Conservation (phyloP, 2,888 invertebrate species). For the Anthophora plumipes region DNA sequence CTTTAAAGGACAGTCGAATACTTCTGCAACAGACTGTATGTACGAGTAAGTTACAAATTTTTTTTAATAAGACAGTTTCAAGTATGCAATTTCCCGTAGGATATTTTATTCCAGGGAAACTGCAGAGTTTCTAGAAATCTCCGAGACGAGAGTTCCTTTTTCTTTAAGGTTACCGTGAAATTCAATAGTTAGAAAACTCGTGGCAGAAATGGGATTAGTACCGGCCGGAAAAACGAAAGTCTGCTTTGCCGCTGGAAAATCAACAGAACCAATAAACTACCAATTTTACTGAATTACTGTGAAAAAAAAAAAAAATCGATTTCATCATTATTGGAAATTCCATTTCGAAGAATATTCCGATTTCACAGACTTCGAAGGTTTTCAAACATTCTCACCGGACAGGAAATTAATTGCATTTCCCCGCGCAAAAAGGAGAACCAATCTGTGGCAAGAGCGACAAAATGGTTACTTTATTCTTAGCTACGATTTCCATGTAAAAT, state of each 20-base stretch:
- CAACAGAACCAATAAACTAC: constrained; percentile 29
- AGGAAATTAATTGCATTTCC: neutral
- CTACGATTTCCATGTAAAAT: constrained; percentile 24
- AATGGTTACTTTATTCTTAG: constrained; percentile 26
- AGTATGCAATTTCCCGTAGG: no score
- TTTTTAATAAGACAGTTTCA: no score
- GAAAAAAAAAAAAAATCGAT: constrained; percentile 25
- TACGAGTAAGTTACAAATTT: no score
- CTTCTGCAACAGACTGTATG: no score
- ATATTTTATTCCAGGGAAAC: neutral
- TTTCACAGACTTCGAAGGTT: neutral
- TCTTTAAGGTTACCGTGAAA: constrained; percentile 19
- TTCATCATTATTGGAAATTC: neutral
- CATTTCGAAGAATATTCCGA: neutral
- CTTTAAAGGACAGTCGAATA: no score
- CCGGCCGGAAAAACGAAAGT: constrained; percentile 11
- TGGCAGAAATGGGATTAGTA: constrained; percentile 38
- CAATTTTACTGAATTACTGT: constrained; percentile 34
- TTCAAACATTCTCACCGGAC: neutral
- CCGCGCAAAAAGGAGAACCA: neutral
- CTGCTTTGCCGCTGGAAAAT: neutral
- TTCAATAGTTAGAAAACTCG: constrained; percentile 16
- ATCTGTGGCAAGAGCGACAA: neutral
- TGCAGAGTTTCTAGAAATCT: constrained; percentile 2
- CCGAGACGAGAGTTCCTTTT: constrained; percentile 6